These are phyloP conservation scores for Polymixis flavicincta DNA, from an alignment of 2,888 invertebrate species.

Conservation along the genomic window DNA sequence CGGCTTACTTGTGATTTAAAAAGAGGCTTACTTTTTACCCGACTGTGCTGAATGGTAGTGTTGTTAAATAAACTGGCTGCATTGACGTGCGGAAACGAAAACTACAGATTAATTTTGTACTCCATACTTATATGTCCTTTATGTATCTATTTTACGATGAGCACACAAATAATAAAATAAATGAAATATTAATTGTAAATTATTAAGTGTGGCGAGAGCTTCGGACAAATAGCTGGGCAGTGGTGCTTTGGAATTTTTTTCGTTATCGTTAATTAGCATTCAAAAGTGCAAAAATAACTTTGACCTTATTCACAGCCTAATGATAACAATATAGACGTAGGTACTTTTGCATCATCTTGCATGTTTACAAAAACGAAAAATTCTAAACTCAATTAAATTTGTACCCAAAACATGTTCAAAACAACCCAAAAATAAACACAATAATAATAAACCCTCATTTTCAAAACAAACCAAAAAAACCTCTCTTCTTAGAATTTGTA, in stretches of 20 bases:
- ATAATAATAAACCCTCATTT: conserved; percentile 35
- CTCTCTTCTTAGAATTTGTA: conserved; percentile 52
- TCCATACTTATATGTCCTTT: no score
- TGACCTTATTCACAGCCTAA: background rate
- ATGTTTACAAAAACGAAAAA: no score
- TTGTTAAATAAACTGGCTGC: conserved; percentile 36
- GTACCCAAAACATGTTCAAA: conserved; percentile 22
- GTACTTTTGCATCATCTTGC: no score
- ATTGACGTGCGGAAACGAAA: background rate
- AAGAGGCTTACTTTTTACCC: conserved; percentile 64
- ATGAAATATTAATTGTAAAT: no score
- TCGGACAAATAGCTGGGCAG: no score
- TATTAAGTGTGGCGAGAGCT: no score
- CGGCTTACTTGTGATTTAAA: conserved; percentile 68
- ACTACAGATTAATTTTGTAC: background rate
- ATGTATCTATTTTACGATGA: no score
- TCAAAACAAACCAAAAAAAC: conserved; percentile 26
- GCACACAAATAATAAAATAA: no score
- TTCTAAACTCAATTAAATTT: conserved; percentile 4
- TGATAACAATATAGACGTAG: no score
- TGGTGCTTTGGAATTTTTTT: no score
- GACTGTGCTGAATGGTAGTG: conserved; percentile 44
- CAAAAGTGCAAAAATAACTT: background rate
- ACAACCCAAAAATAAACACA: conserved; percentile 38
- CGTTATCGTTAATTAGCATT: background rate